Evolutionary conservation across 92 coral and sea anemone species (phyloP).

Genomic region (Chrysogorgia sp.): DNA sequence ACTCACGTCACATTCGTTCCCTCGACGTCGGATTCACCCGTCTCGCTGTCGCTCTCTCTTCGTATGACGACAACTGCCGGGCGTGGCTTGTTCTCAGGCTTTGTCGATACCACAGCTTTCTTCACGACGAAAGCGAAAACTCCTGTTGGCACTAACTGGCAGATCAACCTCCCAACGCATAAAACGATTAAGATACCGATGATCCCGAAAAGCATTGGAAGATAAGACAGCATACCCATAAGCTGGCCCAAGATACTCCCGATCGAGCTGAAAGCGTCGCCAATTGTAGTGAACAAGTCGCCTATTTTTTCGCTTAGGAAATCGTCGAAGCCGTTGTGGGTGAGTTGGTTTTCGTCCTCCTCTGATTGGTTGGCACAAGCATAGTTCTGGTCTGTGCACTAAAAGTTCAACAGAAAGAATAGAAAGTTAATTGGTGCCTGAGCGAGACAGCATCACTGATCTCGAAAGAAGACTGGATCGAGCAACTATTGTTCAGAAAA

Average conservation of each 20-base stretch:
- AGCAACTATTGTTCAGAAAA: too few species aligned
- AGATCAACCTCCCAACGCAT: not conserved
- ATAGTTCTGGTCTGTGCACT: constrained; percentile 39
- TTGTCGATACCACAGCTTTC: constrained; percentile 16
- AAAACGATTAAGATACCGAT: not conserved
- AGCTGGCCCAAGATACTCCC: not conserved
- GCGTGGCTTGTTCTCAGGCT: not conserved
- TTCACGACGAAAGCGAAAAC: constrained; percentile 1
- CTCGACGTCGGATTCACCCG: constrained; percentile 5
- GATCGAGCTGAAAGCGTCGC: not conserved
- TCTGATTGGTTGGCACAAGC: constrained; percentile 29
- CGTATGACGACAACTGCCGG: constrained; percentile 22
- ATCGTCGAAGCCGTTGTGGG: constrained; percentile 18
- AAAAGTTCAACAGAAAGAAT: not conserved
- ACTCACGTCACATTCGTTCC: not conserved
- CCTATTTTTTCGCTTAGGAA: not conserved
- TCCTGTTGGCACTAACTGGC: constrained; percentile 20
- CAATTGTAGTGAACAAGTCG: not conserved
- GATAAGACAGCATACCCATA: not conserved
- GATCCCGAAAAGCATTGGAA: not conserved
- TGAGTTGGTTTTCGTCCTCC: constrained; percentile 4
- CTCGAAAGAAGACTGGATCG: too few species aligned
- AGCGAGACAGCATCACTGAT: too few species aligned
- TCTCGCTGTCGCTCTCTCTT: constrained; percentile 30
- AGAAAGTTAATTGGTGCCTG: not conserved